A percentile compares a stretch with the other conserved stretches of the same genome.
These are phyloP conservation scores for Sebastes kiyomatsui DNA, from an alignment of 2,797 vertebrate genomes.

Conservation along the genomic window DNA sequence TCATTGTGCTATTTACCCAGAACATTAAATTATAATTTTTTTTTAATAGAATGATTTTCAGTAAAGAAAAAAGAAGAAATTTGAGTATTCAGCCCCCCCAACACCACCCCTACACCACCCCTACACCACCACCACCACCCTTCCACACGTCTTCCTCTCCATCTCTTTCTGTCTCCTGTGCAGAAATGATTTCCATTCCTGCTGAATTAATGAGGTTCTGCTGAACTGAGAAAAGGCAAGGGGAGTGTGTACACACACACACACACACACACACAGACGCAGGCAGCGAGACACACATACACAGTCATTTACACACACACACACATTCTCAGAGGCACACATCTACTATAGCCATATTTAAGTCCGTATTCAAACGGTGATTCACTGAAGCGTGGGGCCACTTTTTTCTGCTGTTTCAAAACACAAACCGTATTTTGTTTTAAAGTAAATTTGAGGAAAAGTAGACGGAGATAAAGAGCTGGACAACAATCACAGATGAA, in stretches of 20 bases:
- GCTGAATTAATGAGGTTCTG: slow-evolving; percentile 90
- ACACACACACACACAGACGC: slow-evolving; percentile 17
- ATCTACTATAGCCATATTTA: slow-evolving; percentile 64
- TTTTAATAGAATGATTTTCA: slow-evolving; percentile 48
- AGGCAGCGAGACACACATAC: slow-evolving; percentile 39
- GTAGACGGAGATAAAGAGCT: slow-evolving; percentile 7
- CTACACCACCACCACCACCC: slow-evolving; percentile 28
- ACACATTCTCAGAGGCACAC: slow-evolving; percentile 36
- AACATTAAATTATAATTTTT: slow-evolving; percentile 42
- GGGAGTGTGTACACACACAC: slow-evolving; percentile 56
- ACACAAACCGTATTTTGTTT: slow-evolving; percentile 44
- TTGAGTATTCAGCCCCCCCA: slow-evolving; percentile 53
- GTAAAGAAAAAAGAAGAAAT: slow-evolving; percentile 64
- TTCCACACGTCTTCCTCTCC: slow-evolving; percentile 69
- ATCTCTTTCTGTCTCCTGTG: slow-evolving; percentile 79
- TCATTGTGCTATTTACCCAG: slow-evolving; percentile 38
- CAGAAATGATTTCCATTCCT: slow-evolving; percentile 88
- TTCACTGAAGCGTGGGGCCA: slow-evolving; percentile 55
- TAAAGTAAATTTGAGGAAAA: slow-evolving; percentile 41
- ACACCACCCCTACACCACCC: background rate
- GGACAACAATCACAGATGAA: slow-evolving; percentile 14
- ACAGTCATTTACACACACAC: slow-evolving; percentile 12
- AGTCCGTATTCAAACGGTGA: slow-evolving; percentile 55
- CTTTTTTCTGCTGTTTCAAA: slow-evolving; percentile 44
- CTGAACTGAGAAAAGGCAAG: slow-evolving; percentile 84